Percentiles rank a stretch among this genome's conserved stretches.
Evolutionary conservation across 2,113 vertebrate genomes (phyloP).

Genomic region (Rhizomys pruinosus): DNA sequence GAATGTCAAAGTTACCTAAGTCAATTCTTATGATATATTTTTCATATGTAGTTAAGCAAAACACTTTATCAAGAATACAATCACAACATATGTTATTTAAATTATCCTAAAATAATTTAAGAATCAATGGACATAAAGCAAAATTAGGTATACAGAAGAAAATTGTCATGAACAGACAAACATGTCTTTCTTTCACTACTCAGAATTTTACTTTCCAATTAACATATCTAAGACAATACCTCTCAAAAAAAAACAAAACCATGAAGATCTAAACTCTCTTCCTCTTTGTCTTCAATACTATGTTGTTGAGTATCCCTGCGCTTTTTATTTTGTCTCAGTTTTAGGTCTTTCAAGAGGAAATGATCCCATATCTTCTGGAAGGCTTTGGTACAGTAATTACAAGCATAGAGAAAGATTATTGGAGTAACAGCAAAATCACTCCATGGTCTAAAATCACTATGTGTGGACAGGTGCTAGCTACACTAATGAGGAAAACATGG

Average conservation of each 20-base stretch:
- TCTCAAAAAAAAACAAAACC: too few species aligned
- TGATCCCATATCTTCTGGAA: conserved; percentile 20
- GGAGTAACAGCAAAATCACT: conserved; percentile 27
- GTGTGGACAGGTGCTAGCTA: conserved; percentile 66
- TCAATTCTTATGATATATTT: background rate
- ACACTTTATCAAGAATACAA: background rate
- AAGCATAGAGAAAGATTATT: background rate
- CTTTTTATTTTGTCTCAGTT: background rate
- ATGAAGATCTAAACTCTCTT: background rate
- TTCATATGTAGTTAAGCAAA: background rate
- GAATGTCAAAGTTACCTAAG: background rate
- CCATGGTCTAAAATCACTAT: conserved; percentile 40
- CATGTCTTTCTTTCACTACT: fast-evolving
- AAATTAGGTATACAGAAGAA: background rate
- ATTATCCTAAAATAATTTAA: background rate
- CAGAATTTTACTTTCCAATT: background rate
- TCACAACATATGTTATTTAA: background rate
- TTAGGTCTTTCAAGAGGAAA: background rate
- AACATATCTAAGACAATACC: background rate
- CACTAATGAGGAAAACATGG: conserved; percentile 63
- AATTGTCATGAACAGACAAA: background rate
- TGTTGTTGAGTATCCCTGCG: background rate
- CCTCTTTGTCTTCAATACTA: background rate
- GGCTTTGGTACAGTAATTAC: conserved; percentile 16
- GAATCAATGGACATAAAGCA: background rate